Evolutionary conservation across 2,888 invertebrate genomes (phyloP).

Genomic region (Calliphora vomitoria): DNA sequence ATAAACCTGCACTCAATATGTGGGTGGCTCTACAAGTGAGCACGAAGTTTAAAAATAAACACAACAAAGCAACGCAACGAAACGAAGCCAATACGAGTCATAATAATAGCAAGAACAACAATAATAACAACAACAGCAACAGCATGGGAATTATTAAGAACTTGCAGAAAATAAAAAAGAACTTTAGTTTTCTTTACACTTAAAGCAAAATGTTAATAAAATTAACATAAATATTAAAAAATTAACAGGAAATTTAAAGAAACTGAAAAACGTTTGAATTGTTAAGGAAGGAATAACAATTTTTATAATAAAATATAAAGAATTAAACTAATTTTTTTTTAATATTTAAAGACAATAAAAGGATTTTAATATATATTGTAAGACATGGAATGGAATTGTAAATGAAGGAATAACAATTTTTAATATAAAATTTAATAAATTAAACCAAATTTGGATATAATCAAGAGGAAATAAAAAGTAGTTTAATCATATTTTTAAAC

Average conservation of each 20-base stretch:
- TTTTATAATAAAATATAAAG: too few species aligned
- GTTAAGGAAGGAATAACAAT: too few species aligned
- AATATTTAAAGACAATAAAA: too few species aligned
- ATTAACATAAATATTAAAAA: not conserved
- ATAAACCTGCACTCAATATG: constrained; percentile 48
- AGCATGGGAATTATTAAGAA: not conserved
- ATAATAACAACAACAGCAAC: constrained; percentile 24
- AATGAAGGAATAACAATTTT: too few species aligned
- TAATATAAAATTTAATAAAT: too few species aligned
- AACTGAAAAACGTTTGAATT: not conserved
- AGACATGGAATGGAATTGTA: too few species aligned
- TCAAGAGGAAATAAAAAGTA: too few species aligned
- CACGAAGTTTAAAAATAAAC: constrained; percentile 24
- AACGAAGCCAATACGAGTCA: constrained; percentile 22
- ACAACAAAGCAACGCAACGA: not conserved
- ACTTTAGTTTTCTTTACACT: not conserved
- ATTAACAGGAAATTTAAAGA: not conserved
- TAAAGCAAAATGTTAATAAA: constrained; percentile 8
- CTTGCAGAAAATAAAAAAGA: not conserved
- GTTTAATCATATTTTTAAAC: too few species aligned
- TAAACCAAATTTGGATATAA: too few species aligned
- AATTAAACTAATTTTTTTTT: too few species aligned
- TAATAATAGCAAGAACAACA: not conserved
- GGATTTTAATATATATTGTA: too few species aligned
- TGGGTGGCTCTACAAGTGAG: constrained; percentile 66